phyloP scores from a whole-genome alignment of 2,888 invertebrate genomes.

The Tenodera sinensis region DNA sequence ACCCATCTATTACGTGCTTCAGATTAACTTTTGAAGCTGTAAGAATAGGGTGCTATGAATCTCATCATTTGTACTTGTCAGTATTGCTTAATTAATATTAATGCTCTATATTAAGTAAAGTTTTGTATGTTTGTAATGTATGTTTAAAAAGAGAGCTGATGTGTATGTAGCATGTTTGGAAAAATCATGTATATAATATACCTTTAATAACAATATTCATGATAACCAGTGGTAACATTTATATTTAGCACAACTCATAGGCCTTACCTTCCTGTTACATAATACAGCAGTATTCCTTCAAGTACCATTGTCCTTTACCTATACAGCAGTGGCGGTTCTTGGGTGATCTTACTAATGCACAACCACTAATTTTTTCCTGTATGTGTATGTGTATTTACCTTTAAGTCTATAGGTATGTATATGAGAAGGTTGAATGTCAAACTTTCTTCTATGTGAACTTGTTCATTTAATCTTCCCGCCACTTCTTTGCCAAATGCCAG shows the following conservation, averaged over 20 bases:
- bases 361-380: too few species aligned
- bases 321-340: too few species aligned
- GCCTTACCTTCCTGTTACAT: too few species aligned
- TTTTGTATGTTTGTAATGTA: not conserved
- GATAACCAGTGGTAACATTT: not conserved
- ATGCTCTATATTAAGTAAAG: not conserved
- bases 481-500: too few species aligned
- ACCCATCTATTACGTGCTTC: not conserved
- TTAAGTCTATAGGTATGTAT: too few species aligned
- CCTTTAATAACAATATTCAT: not conserved
- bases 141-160: not conserved
- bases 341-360: too few species aligned
- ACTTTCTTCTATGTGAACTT: too few species aligned
- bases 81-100: conserved; percentile 15
- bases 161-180: not conserved
- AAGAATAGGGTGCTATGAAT: not conserved
- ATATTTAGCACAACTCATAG: not conserved
- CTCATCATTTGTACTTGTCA: conserved; percentile 1
- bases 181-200: not conserved
- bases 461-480: too few species aligned
- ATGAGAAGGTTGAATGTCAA: too few species aligned
- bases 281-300: too few species aligned
- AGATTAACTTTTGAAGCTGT: not conserved
- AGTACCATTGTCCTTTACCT: too few species aligned
- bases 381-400: too few species aligned